These are phyloP conservation scores for Lasioglossum leucozonium DNA, from an alignment of 2,888 invertebrate genomes.

Conservation along the genomic window DNA sequence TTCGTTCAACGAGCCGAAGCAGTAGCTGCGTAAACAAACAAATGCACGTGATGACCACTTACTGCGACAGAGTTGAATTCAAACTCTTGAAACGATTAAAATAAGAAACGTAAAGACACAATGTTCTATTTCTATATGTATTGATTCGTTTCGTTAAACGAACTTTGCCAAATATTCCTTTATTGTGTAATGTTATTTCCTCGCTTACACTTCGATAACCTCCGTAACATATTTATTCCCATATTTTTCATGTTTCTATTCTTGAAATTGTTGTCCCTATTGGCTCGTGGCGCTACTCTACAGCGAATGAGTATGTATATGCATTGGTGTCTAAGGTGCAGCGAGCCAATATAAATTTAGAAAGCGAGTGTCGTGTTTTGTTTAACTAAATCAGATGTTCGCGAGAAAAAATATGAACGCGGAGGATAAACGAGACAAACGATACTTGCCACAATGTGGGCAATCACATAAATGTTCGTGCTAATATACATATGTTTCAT, in stretches of 20 bases:
- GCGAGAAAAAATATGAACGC: neutral
- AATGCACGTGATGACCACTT: neutral
- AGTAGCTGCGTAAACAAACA: neutral
- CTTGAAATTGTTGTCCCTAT: neutral
- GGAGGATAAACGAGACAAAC: neutral
- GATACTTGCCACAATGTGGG: neutral
- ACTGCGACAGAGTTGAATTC: neutral
- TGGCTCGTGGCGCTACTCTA: neutral
- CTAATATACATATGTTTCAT: neutral
- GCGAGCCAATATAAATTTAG: neutral
- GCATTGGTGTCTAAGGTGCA: neutral
- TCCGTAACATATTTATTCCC: neutral
- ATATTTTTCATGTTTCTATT: neutral
- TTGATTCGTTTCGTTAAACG: neutral
- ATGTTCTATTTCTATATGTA: neutral
- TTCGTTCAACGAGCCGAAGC: neutral
- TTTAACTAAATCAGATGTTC: neutral
- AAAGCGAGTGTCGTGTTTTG: neutral
- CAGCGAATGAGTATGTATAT: neutral
- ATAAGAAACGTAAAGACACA: neutral
- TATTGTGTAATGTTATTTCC: neutral
- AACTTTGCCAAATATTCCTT: neutral
- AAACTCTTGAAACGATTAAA: neutral
- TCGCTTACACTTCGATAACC: neutral
- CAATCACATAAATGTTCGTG: neutral